These are phyloP conservation scores for Scaptomyza polygonia DNA, from an alignment of 2,888 invertebrate species.

Conservation along the genomic window DNA sequence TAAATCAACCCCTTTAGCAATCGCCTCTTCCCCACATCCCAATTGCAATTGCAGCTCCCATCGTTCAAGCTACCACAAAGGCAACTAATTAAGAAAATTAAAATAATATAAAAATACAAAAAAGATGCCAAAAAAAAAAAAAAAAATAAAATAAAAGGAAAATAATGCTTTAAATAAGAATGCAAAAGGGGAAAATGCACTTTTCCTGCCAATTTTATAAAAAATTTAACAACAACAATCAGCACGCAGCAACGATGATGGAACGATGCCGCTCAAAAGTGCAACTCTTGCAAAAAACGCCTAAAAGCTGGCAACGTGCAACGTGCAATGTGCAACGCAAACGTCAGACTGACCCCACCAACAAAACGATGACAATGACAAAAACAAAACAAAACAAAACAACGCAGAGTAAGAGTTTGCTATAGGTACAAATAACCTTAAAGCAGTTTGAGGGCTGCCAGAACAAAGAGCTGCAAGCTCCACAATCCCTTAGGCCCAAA, in stretches of 20 bases:
- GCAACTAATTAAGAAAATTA: constrained; percentile 77
- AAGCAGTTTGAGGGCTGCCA: constrained; percentile 40
- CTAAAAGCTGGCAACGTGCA: constrained; percentile 51
- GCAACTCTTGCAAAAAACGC: constrained; percentile 74
- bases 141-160: constrained; percentile 5
- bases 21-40: not conserved
- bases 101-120: constrained; percentile 17
- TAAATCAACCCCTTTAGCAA: constrained; percentile 25
- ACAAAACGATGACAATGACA: constrained; percentile 77
- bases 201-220: constrained; percentile 78
- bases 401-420: constrained; percentile 43
- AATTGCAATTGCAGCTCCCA: not conserved
- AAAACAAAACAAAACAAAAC: constrained; percentile 20
- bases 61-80: constrained; percentile 57
- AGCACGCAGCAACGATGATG: constrained; percentile 21
- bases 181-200: constrained; percentile 63
- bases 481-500: not conserved
- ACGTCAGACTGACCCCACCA: constrained; percentile 48
- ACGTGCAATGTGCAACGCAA: constrained; percentile 31
- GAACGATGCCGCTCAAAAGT: constrained; percentile 57
- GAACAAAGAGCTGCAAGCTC: constrained; percentile 53
- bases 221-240: constrained; percentile 76
- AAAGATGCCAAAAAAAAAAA: constrained; percentile 28
- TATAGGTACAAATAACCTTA: constrained; percentile 60
- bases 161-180: constrained; percentile 21